Conservation (phyloP, 1,140 invertebrate genomes). For the Phymorhynchus buccinoides region DNA sequence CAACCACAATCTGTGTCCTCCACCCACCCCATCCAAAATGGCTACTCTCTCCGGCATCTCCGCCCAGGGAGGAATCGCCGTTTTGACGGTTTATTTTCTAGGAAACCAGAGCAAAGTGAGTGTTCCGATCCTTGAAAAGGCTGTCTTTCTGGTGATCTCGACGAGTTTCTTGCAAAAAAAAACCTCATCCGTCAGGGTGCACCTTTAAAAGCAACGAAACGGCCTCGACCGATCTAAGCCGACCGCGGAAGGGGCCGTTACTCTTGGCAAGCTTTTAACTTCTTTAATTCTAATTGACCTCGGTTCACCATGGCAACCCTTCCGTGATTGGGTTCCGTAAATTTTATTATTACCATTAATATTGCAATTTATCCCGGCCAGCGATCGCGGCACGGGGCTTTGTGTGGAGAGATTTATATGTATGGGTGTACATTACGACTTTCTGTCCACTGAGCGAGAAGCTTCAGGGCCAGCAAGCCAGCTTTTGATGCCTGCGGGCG, state of each 20-base stretch:
- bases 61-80: no score
- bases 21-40: no score
- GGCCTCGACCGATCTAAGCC: neutral
- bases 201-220: neutral
- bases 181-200: no score
- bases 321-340: constrained; percentile 42
- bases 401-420: constrained; percentile 40
- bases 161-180: no score
- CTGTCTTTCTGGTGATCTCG: no score
- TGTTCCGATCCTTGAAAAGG: no score
- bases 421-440: constrained; percentile 40
- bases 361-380: constrained; percentile 39
- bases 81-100: no score
- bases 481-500: neutral
- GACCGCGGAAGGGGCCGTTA: neutral
- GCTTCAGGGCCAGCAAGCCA: neutral
- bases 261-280: constrained; percentile 32
- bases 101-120: no score
- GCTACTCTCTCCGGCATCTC: no score
- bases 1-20: no score
- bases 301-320: constrained; percentile 37
- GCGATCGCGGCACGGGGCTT: constrained; percentile 24
- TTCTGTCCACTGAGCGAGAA: neutral
- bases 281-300: constrained; percentile 44
- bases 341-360: constrained; percentile 44